Evolutionary conservation across 2,113 vertebrate genomes (phyloP).

Genomic region (Azemiops feae): DNA sequence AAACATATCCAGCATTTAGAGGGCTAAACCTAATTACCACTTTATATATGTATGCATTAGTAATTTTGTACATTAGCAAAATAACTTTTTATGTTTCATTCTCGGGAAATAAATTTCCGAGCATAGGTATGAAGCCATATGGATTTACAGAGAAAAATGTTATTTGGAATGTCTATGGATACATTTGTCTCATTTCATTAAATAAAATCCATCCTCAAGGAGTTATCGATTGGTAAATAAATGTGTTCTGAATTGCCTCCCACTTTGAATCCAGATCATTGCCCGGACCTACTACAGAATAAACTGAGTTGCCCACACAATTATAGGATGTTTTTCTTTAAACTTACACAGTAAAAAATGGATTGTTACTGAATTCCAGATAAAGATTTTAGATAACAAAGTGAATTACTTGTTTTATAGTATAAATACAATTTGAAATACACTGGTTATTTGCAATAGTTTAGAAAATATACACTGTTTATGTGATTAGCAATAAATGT

Average conservation of each 20-base stretch:
- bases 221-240: neutral
- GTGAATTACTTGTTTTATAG: neutral
- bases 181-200: neutral
- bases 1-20: neutral
- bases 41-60: neutral
- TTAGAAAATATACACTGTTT: neutral
- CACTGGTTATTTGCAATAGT: neutral
- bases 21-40: neutral
- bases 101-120: neutral
- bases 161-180: neutral
- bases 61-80: neutral
- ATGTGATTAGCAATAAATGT: rapidly evolving
- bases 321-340: neutral
- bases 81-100: neutral
- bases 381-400: neutral
- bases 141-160: neutral
- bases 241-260: neutral
- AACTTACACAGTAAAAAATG: neutral
- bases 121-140: neutral
- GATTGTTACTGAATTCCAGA: neutral
- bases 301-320: neutral
- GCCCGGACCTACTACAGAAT: neutral
- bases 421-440: neutral
- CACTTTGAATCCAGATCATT: neutral
- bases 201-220: neutral